A percentile compares a stretch with the other conserved stretches of the same genome.
Conservation (phyloP, 1,140 invertebrate genomes). For the Melipona quadrifasciata region DNA sequence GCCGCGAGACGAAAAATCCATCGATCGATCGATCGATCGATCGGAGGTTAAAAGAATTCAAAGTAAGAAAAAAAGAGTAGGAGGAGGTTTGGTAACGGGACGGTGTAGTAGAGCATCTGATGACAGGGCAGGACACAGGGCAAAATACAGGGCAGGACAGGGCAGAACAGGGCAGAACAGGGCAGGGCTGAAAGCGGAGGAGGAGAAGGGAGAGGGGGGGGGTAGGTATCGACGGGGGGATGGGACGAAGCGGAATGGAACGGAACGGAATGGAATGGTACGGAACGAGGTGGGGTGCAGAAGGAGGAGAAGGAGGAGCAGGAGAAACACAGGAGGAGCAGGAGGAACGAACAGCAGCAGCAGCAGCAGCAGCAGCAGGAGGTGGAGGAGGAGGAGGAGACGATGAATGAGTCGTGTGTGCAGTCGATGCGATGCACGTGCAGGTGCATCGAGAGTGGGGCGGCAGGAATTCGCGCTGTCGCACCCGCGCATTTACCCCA, state of each 20-base stretch:
- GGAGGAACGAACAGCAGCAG: neutral
- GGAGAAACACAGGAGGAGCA: neutral
- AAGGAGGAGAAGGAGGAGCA: neutral
- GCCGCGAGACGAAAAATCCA: too few species aligned
- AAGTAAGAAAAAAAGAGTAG: too few species aligned
- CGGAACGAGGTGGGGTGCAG: neutral
- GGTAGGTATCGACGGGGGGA: neutral
- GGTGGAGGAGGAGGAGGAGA: slow-evolving; percentile 21
- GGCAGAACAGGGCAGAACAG: neutral
- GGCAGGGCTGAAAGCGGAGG: neutral
- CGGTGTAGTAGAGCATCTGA: too few species aligned
- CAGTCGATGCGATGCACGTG: slow-evolving; percentile 66
- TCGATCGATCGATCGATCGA: too few species aligned
- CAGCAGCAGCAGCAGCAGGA: too few species aligned
- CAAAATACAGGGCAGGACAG: neutral
- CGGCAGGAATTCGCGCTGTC: slow-evolving; percentile 69
- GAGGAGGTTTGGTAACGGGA: too few species aligned
- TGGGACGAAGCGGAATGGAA: neutral
- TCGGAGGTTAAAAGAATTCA: too few species aligned
- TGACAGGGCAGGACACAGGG: too few species aligned
- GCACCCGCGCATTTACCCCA: slow-evolving; percentile 71
- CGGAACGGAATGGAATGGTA: too few species aligned
- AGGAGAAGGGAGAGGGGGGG: neutral
- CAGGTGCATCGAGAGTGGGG: slow-evolving; percentile 67
- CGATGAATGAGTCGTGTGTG: slow-evolving; percentile 47